Evolutionary conservation across 2,888 invertebrate species (phyloP).

Genomic region (Brachypalpus laphriformis): DNA sequence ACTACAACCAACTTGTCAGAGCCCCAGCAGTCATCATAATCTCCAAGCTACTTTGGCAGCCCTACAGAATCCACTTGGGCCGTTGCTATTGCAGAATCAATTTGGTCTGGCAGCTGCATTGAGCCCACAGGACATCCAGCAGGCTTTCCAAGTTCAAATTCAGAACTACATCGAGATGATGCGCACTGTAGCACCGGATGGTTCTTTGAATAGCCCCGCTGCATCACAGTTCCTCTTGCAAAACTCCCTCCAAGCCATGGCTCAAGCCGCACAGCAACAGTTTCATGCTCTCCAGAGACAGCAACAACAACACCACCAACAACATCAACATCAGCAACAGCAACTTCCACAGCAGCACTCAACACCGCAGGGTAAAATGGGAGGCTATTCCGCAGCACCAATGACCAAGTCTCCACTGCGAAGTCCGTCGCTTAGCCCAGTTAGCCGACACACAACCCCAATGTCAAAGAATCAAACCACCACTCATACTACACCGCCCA

Average conservation of each 20-base stretch:
- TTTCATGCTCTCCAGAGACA: slow-evolving; percentile 90
- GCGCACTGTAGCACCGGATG: slow-evolving; percentile 79
- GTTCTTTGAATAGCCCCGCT: slow-evolving; percentile 78
- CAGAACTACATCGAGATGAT: slow-evolving; percentile 82
- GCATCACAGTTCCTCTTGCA: slow-evolving; percentile 89
- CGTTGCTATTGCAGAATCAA: slow-evolving; percentile 79
- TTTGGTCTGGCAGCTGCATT: slow-evolving; percentile 76
- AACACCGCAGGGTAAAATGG: slow-evolving; percentile 79
- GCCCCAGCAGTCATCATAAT: slow-evolving; percentile 64
- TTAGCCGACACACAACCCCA: slow-evolving; percentile 76
- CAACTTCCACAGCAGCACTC: slow-evolving; percentile 70
- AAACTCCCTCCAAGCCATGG: slow-evolving; percentile 90
- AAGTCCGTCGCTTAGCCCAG: slow-evolving; percentile 82
- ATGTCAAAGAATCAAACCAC: slow-evolving; percentile 83
- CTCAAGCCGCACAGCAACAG: slow-evolving; percentile 84
- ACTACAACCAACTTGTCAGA: slow-evolving; percentile 22
- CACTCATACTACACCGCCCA: slow-evolving; percentile 84
- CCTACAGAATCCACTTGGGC: slow-evolving; percentile 78
- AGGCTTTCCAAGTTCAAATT: slow-evolving; percentile 81
- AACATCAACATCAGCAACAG: slow-evolving; percentile 78
- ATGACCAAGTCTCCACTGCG: slow-evolving; percentile 81
- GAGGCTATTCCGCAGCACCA: slow-evolving; percentile 81
- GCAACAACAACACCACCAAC: slow-evolving; percentile 82
- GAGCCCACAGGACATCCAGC: slow-evolving; percentile 79
- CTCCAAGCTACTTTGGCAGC: slow-evolving; percentile 76